A percentile compares a stretch with the other conserved stretches of the same genome.
Evolutionary conservation across 2,888 invertebrate genomes (phyloP).

Genomic region (Argyresthia albistria): DNA sequence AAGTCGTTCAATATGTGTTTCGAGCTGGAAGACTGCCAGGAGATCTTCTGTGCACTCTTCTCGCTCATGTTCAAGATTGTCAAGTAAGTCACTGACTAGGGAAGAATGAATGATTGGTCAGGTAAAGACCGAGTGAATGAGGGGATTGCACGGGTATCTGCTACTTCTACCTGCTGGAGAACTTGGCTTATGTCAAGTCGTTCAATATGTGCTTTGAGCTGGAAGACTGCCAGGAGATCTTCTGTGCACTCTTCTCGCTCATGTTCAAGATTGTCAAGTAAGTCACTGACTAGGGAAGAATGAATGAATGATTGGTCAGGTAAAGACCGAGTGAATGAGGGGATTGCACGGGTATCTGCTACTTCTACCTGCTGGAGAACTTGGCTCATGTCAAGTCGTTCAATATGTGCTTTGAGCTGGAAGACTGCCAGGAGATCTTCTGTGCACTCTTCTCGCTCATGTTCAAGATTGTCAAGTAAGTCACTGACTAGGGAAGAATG

Average conservation of each 20-base stretch:
- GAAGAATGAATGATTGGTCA: neutral
- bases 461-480: slow-evolving; percentile 97
- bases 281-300: slow-evolving; percentile 36
- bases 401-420: slow-evolving; percentile 98
- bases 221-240: slow-evolving; percentile 97
- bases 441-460: slow-evolving; percentile 93
- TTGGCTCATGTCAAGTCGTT: slow-evolving; percentile 98
- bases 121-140: neutral
- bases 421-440: slow-evolving; percentile 97
- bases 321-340: no score
- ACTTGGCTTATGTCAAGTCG: slow-evolving; percentile 96
- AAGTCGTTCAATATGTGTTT: slow-evolving; percentile 99
- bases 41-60: slow-evolving; percentile 95
- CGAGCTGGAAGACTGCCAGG: slow-evolving; percentile 97
- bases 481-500: slow-evolving; percentile 19
- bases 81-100: slow-evolving; percentile 77
- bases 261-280: slow-evolving; percentile 98
- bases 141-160: slow-evolving; percentile 28
- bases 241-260: slow-evolving; percentile 91
- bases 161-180: slow-evolving; percentile 97
- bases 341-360: slow-evolving; percentile 50
- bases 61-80: slow-evolving; percentile 96
- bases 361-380: slow-evolving; percentile 97
- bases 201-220: slow-evolving; percentile 99
- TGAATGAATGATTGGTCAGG: neutral